Evolutionary conservation across 1,140 invertebrate species (phyloP).

Genomic region (Hypothenemus hampei): DNA sequence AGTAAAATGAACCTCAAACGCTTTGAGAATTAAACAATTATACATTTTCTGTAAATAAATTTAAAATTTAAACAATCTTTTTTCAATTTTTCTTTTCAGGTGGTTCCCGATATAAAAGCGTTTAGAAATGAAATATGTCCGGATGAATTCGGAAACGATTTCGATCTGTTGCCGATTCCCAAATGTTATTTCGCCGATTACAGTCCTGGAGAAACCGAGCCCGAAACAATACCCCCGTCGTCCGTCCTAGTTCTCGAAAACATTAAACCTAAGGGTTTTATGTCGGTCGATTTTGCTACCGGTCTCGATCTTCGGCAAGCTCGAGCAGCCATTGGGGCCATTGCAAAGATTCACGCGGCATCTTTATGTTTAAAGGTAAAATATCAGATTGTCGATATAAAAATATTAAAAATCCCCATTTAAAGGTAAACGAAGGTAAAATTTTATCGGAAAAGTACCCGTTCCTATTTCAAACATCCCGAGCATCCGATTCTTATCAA

Average conservation of each 20-base stretch:
- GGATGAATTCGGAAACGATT: constrained; percentile 38
- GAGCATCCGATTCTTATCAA: constrained; percentile 71
- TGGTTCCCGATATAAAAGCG: constrained; percentile 57
- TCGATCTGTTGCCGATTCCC: constrained; percentile 57
- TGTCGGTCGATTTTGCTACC: constrained; percentile 58
- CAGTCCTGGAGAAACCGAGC: constrained; percentile 44
- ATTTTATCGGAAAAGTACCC: constrained; percentile 60
- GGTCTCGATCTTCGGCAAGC: constrained; percentile 63
- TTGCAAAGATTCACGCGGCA: constrained; percentile 66
- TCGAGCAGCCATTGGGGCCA: constrained; percentile 60
- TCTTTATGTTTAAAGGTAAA: constrained; percentile 57
- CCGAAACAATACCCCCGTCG: constrained; percentile 52
- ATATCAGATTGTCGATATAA: neutral
- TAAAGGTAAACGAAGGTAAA: constrained; percentile 51
- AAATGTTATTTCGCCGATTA: constrained; percentile 62
- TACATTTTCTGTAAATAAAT: too few relatives aligned
- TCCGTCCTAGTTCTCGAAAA: constrained; percentile 63
- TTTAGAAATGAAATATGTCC: constrained; percentile 50
- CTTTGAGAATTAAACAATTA: too few relatives aligned
- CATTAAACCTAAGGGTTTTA: constrained; percentile 51
- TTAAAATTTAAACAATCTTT: too few relatives aligned
- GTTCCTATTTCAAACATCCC: constrained; percentile 69
- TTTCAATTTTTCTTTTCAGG: constrained; percentile 47
- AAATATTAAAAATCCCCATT: neutral
- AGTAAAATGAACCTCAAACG: too few relatives aligned